Evolutionary conservation across 2,113 vertebrate species (phyloP), one percentile per base, ranked within the genome.

Genomic region (Anser brachyrhynchus): DNA sequence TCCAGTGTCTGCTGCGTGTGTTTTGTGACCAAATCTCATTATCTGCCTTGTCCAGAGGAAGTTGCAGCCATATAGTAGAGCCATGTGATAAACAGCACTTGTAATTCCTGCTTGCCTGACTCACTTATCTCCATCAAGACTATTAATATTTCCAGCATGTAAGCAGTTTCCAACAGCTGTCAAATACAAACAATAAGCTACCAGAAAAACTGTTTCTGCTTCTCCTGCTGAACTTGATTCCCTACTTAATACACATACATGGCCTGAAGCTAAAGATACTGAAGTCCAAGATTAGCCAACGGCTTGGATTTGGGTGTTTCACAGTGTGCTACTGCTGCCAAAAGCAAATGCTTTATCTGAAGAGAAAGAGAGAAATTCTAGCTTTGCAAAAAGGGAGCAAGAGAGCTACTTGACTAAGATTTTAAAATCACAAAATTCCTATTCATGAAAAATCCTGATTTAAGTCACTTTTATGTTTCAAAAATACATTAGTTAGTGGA

Each of bases 151-250:
- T 88, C 84, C 74, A 91, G 46, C 39, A 2, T 84, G 87, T 87
- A 87, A 91, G 94, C 91, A 88, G 62, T 94, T 95, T 84, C 86
- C 69, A 94, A 52, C 82, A 87, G 83, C 89, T 92, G 83, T 84
- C 82, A 76, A 66, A 57, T 29, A 75, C 66, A 89, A 89, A 92
- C 90, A 90, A 66, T 76, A n/a, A 92, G 83, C 77, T 61, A n/a
- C 64, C 54, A 76, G 87, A 57, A 84, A 74, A 93, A 76, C 54
- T 41, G 41, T 62, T 95, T 31, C 84, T 88, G 65, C 58, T 81
- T 81, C 69, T 81, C 46, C 54, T 29, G 39, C 1, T 52, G 2
- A 54, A 59, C 66, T 78, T 13, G 28, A 22, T 58, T 65, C 49
- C 77, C 10, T 15, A 6, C 35, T 49, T 37, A 54, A 69, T 33